Evolutionary conservation across 2,888 invertebrate species (phyloP), one percentile per base, ranked within the genome.

Genomic region (Allacma fusca): DNA sequence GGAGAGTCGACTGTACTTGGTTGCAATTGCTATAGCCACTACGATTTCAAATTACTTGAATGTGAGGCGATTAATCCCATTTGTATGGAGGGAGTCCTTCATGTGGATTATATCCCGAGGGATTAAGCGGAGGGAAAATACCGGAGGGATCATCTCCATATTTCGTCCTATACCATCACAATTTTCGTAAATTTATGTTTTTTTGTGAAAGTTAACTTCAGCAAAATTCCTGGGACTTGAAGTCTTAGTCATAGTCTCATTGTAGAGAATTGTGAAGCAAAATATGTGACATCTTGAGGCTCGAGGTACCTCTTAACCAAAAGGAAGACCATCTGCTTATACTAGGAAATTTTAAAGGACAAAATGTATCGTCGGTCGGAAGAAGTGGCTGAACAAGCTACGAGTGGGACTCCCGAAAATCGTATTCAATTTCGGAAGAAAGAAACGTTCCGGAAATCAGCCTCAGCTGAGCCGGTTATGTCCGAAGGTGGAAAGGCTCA

Each of bases 391-490:
- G 65, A 24, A 62, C 21, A 26, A 28, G 7, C 65, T 28, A 26
- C 65, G 26, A 24, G n/a, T 65, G 65, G 5, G 16, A 24, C 12
- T 13, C 19, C 26, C 28, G 24, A 19, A 2, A 62, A 62, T 24
- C 65, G 2, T 24, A 12, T 19, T 13, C 65, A 65, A 26, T 16
- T n/a, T 65, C 65, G 19, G 13, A n/a, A 44, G 74, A 68, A 68
- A 26, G 44, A 28, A 21, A 1, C n/a, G 0, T 79, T 77, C 29
- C 23, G 59, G 0, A 77, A 79, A 65, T 57, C 77, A 7, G 34
- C 76, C 1, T 77, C 77, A 13, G 76, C 28, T 2, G 78, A 75
- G 16, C 50, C 62, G n/a, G n/a, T n/a, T 23, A 50, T n/a, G n/a
- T n/a, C n/a, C 12, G 21, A 24, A 21, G 21, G 9, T 12, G 21